Evolutionary conservation across 2,113 vertebrate genomes (phyloP).

Genomic region (Centropus bengalensis): DNA sequence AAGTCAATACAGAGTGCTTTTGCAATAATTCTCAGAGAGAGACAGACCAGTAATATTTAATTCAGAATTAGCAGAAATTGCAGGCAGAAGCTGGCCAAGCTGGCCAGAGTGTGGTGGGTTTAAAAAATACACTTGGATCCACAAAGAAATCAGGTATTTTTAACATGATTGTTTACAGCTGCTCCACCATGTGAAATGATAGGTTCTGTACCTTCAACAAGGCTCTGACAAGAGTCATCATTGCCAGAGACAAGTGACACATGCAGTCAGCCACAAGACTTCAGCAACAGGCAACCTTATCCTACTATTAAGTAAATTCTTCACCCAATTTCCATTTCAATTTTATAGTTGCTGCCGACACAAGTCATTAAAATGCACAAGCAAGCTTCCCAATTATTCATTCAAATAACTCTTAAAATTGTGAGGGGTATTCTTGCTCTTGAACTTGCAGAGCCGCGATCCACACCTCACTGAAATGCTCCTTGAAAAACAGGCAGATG

Average conservation of each 20-base stretch:
- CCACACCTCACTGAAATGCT: slow-evolving; percentile 45
- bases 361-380: slow-evolving; percentile 32
- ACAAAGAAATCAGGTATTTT: background rate
- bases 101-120: background rate
- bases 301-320: slow-evolving; percentile 38
- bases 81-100: background rate
- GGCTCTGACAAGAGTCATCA: background rate
- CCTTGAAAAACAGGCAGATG: background rate
- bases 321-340: slow-evolving; percentile 62
- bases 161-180: background rate
- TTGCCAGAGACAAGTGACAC: slow-evolving; percentile 30
- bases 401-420: slow-evolving; percentile 56
- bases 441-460: slow-evolving; percentile 33
- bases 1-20: background rate
- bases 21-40: background rate
- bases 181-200: background rate
- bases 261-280: background rate
- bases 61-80: background rate
- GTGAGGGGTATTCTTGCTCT: slow-evolving; percentile 53
- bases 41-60: background rate
- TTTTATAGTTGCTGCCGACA: slow-evolving; percentile 43
- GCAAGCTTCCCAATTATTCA: slow-evolving; percentile 57
- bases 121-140: background rate
- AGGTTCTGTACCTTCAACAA: background rate
- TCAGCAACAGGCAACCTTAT: background rate